A percentile compares a stretch with the other conserved stretches of the same genome.
Conservation (phyloP, 2,797 vertebrate genomes). For the Sebastes itinus region DNA sequence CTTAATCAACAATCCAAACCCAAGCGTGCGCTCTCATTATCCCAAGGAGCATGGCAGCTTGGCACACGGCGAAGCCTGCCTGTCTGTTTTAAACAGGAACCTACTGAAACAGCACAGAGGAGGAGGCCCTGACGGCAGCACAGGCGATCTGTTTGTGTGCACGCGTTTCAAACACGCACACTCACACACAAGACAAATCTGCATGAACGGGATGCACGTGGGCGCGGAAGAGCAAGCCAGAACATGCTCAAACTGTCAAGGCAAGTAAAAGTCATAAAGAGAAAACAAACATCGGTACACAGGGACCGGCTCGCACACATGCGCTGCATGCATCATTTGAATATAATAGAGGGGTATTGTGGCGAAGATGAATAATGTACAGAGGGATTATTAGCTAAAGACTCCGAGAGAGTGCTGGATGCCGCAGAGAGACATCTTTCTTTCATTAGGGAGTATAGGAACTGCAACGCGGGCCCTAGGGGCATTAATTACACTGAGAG, state of each 20-base stretch:
- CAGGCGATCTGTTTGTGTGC: neutral
- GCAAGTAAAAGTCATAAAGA: conserved; percentile 33
- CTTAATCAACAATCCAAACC: conserved; percentile 80
- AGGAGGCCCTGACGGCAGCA: conserved; percentile 10
- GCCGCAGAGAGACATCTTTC: conserved; percentile 63
- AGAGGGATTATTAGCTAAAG: conserved; percentile 52
- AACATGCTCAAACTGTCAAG: conserved; percentile 36
- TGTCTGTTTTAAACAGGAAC: conserved; percentile 63
- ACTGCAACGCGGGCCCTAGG: conserved; percentile 31
- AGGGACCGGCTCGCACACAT: conserved; percentile 8
- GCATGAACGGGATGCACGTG: conserved; percentile 11
- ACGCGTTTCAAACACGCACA: neutral
- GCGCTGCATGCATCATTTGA: conserved; percentile 71
- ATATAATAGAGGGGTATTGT: conserved; percentile 73
- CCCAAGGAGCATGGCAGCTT: conserved; percentile 69
- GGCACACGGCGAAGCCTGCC: conserved; percentile 54
- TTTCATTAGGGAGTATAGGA: conserved; percentile 64
- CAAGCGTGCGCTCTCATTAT: conserved; percentile 74
- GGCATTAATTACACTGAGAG: conserved; percentile 60
- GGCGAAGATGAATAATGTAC: conserved; percentile 54
- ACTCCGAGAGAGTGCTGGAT: conserved; percentile 33
- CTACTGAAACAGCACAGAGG: conserved; percentile 47
- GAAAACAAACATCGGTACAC: conserved; percentile 46
- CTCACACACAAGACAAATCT: conserved; percentile 31
- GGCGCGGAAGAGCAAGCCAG: neutral